These are phyloP conservation scores for Metacarcinus magister DNA, from an alignment of 2,888 invertebrate genomes.

Conservation along the genomic window DNA sequence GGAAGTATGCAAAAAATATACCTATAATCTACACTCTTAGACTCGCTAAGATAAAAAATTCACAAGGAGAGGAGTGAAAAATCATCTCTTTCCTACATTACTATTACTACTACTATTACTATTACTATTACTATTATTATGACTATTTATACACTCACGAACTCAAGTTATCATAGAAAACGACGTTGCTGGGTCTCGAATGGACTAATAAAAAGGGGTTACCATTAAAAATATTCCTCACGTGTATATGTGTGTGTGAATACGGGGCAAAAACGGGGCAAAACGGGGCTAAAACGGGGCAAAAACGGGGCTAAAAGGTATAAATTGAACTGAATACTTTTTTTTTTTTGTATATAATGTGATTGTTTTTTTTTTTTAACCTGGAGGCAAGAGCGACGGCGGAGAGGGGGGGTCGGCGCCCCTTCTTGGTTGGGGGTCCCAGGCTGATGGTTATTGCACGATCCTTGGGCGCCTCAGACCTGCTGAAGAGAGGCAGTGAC, in stretches of 20 bases:
- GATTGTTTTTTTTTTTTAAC: not conserved
- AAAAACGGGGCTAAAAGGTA: too few relatives aligned
- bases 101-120: too few relatives aligned
- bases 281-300: too few relatives aligned
- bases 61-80: too few relatives aligned
- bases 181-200: not conserved
- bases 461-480: constrained; percentile 63
- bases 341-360: not conserved
- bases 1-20: too few relatives aligned
- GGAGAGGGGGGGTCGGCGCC: constrained; percentile 45
- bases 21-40: too few relatives aligned
- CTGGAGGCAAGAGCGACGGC: constrained; percentile 58
- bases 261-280: not conserved
- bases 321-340: not conserved
- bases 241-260: not conserved
- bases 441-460: constrained; percentile 78
- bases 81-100: too few relatives aligned
- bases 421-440: constrained; percentile 71
- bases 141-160: too few relatives aligned
- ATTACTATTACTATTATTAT: too few relatives aligned
- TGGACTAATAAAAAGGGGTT: not conserved
- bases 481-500: constrained; percentile 55
- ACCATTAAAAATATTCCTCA: not conserved
- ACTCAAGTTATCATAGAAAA: not conserved
- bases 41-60: too few relatives aligned